Conservation (phyloP, 2,797 vertebrate genomes). For the Rhynchonycteris naso region DNA sequence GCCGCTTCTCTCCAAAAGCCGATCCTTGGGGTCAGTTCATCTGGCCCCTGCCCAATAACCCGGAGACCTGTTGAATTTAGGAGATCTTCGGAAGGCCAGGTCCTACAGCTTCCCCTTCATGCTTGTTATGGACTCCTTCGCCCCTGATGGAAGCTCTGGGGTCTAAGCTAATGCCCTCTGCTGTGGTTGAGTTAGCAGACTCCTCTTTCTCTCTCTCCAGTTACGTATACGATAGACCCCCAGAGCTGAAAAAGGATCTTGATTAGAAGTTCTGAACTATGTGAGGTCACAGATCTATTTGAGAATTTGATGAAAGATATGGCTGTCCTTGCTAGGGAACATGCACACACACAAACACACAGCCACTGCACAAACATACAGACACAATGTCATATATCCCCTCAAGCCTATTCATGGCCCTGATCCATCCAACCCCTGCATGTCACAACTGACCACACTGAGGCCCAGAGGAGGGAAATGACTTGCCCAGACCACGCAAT, state of each 20-base stretch:
- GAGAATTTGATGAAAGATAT: not conserved
- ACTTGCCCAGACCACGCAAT: not conserved
- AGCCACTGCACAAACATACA: not conserved
- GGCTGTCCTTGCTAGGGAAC: not conserved
- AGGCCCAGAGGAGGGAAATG: not conserved
- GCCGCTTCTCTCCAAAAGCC: not conserved
- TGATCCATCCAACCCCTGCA: not conserved
- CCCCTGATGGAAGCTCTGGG: not conserved
- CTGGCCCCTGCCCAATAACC: not conserved
- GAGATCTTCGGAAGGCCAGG: not conserved
- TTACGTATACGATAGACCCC: not conserved
- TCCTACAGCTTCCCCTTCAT: not conserved
- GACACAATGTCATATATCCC: not conserved
- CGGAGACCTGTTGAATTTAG: not conserved
- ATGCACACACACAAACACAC: accelerated
- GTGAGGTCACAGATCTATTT: not conserved
- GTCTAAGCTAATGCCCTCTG: not conserved
- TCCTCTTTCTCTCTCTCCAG: not conserved
- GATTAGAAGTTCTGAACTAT: not conserved
- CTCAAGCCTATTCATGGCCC: not conserved
- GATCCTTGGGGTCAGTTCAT: not conserved
- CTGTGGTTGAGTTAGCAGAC: not conserved
- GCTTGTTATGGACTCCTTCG: not conserved
- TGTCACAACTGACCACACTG: not conserved
- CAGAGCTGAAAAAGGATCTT: not conserved